Percentiles rank a stretch among this genome's conserved stretches.
These are phyloP conservation scores for Triplophysa bombifrons DNA, from an alignment of 2,797 vertebrate species.

Conservation along the genomic window DNA sequence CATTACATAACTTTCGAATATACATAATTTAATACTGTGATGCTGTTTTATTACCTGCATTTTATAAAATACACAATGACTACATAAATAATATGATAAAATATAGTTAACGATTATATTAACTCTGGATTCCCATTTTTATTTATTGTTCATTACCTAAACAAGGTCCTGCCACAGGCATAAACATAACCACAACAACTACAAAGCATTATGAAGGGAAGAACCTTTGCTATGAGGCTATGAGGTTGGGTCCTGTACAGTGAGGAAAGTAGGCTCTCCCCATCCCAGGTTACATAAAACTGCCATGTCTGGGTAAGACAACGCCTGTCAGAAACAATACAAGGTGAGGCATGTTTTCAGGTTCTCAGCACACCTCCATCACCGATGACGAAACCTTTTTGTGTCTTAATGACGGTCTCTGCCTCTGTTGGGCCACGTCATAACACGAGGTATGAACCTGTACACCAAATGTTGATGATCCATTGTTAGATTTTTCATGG, in stretches of 20 bases:
- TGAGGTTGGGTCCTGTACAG: not conserved
- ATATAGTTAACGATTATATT: not conserved
- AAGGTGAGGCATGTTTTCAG: conserved; percentile 43
- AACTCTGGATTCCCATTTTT: not conserved
- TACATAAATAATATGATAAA: no score
- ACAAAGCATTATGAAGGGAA: conserved; percentile 9
- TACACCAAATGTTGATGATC: no score
- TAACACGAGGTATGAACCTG: not conserved
- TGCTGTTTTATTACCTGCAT: no score
- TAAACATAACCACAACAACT: conserved; percentile 23
- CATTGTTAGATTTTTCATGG: not conserved
- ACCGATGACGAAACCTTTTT: conserved; percentile 15
- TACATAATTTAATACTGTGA: no score
- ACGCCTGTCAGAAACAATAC: conserved; percentile 29
- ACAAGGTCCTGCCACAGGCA: conserved; percentile 21
- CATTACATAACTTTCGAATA: not conserved
- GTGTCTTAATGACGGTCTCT: conserved; percentile 14
- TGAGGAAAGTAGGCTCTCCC: not conserved
- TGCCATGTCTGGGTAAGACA: conserved; percentile 23
- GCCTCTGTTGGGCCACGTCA: not conserved
- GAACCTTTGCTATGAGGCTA: not conserved
- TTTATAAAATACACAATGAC: no score
- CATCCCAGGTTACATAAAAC: conserved; percentile 38
- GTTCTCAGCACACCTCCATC: conserved; percentile 37
- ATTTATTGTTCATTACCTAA: not conserved